phyloP scores from a whole-genome alignment of 2,113 vertebrate species.

The Odocoileus hemionus region DNA sequence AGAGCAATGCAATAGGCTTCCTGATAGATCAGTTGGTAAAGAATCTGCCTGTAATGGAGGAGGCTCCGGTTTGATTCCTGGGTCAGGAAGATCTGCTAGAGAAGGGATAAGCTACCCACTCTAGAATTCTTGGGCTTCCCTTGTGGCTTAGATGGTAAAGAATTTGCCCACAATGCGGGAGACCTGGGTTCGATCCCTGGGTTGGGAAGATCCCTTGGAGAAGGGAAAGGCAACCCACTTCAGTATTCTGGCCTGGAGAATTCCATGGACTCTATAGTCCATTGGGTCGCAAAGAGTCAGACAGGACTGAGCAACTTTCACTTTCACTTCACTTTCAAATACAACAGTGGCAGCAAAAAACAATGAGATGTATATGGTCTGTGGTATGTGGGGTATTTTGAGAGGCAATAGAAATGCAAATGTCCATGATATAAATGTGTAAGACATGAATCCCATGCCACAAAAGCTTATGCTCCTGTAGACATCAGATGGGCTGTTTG shows the following conservation, averaged over 20 bases:
- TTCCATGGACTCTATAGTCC: neutral
- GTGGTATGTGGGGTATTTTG: neutral
- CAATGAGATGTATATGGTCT: neutral
- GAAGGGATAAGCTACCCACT: neutral
- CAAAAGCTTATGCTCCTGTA: neutral
- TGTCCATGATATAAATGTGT: neutral
- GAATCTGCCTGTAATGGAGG: neutral
- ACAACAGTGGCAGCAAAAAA: neutral
- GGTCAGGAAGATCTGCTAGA: neutral
- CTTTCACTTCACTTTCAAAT: neutral
- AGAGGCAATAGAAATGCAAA: neutral
- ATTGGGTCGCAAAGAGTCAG: accelerated
- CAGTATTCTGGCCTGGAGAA: neutral
- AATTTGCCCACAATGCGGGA: accelerated
- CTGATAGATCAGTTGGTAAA: neutral
- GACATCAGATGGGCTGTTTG: neutral
- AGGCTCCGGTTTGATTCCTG: accelerated
- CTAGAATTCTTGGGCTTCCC: neutral
- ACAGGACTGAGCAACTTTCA: neutral
- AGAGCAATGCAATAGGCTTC: neutral
- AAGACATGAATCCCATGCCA: neutral
- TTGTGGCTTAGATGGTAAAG: neutral
- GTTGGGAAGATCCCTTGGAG: neutral
- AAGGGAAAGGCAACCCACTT: neutral
- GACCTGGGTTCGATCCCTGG: neutral